These are phyloP conservation scores for Oryzias melastigma DNA, from an alignment of 2,113 vertebrate species.

Conservation along the genomic window DNA sequence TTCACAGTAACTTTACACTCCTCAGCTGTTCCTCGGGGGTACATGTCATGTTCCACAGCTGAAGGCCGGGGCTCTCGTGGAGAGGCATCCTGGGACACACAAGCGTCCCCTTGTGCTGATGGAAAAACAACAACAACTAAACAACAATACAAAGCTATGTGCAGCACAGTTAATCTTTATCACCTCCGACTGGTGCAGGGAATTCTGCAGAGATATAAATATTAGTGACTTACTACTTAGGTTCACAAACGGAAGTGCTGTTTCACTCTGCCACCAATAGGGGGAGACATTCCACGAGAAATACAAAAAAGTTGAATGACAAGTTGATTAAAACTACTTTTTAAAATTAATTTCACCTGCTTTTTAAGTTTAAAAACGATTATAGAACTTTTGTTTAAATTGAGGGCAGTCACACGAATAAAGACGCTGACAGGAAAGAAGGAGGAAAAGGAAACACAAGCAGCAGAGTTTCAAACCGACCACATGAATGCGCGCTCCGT, in stretches of 20 bases:
- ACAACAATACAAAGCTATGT: not conserved
- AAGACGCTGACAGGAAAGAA: constrained; percentile 27
- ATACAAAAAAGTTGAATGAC: constrained; percentile 4
- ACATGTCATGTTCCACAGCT: constrained; percentile 25
- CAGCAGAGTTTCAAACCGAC: constrained; percentile 49
- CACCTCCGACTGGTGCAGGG: not conserved
- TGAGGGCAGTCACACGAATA: constrained; percentile 10
- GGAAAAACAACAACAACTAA: constrained; percentile 12
- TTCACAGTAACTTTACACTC: constrained; percentile 65
- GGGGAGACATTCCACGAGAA: constrained; percentile 57
- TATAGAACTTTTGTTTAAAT: not conserved
- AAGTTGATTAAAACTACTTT: not conserved
- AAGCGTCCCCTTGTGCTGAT: constrained; percentile 27
- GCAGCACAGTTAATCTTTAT: constrained; percentile 1
- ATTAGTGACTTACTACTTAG: not conserved
- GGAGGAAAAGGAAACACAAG: constrained; percentile 45
- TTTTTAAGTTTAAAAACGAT: not conserved
- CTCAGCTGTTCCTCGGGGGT: constrained; percentile 66
- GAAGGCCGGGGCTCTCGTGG: constrained; percentile 17
- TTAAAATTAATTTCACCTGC: not conserved
- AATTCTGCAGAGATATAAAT: not conserved
- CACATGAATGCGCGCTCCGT: constrained; percentile 47
- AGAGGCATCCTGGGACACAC: constrained; percentile 27
- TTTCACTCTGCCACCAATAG: constrained; percentile 48
- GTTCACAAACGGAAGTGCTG: not conserved